A percentile compares a stretch with the other conserved stretches of the same genome.
These are phyloP conservation scores for Cephus pulcher DNA, from an alignment of 2,888 invertebrate genomes.

Conservation along the genomic window DNA sequence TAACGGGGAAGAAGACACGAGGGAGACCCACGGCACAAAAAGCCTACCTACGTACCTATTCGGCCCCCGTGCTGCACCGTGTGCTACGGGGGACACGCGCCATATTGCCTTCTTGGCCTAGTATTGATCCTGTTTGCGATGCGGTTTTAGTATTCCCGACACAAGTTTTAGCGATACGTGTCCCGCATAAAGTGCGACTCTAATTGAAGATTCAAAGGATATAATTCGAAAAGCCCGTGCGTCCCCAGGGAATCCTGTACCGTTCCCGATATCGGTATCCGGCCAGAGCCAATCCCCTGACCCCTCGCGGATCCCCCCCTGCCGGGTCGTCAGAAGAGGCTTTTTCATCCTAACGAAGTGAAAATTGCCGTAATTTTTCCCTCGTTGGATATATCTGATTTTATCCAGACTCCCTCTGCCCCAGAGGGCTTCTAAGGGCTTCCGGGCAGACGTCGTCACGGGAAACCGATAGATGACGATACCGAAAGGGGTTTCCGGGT, in stretches of 20 bases:
- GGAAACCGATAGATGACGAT: too few relatives aligned
- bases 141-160: constrained; percentile 63
- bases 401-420: background rate
- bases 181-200: constrained; percentile 55
- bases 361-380: constrained; percentile 59
- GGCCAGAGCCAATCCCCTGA: too few relatives aligned
- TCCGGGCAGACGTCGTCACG: too few relatives aligned
- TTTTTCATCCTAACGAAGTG: constrained; percentile 54
- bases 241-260: constrained; percentile 37
- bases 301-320: too few relatives aligned
- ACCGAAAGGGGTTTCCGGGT: too few relatives aligned
- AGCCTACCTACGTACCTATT: background rate
- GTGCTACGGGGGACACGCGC: background rate
- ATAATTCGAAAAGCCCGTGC: constrained; percentile 54
- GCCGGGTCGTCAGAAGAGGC: background rate
- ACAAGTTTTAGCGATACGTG: constrained; percentile 62
- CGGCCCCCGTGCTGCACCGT: background rate
- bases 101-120: constrained; percentile 14
- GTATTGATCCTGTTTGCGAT: constrained; percentile 64
- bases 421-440: too few relatives aligned
- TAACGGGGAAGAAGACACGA: constrained; percentile 11
- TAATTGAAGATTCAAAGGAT: constrained; percentile 67
- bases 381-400: constrained; percentile 22
- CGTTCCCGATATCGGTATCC: background rate
- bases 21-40: constrained; percentile 7